Conservation (phyloP, 2,113 vertebrate species). For the Coracopsis vasa region DNA sequence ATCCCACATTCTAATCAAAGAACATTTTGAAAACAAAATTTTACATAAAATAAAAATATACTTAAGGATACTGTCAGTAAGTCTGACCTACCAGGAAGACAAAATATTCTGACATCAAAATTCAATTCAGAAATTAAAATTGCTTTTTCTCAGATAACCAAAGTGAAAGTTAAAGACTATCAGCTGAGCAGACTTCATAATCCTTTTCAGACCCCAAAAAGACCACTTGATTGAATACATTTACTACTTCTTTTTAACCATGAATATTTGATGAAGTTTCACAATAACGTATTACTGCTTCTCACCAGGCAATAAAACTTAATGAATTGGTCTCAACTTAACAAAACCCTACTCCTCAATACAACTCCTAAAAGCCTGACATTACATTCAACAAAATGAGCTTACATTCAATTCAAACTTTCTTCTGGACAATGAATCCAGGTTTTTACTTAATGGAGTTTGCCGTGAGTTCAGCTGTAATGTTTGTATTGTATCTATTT, state of each 20-base stretch:
- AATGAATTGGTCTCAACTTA: conserved; percentile 99
- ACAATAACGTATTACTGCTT: conserved; percentile 98
- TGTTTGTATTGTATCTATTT: conserved; percentile 99
- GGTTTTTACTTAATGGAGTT: conserved; percentile 98
- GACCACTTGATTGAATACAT: conserved; percentile 99
- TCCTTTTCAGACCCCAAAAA: conserved; percentile 82
- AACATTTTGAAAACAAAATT: background rate
- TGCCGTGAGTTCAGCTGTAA: conserved; percentile 97
- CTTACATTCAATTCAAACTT: conserved; percentile 94
- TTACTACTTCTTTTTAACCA: conserved; percentile 99
- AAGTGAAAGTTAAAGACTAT: conserved; percentile 89
- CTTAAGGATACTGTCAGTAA: background rate
- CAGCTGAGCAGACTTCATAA: conserved; percentile 92
- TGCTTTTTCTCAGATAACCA: conserved; percentile 72
- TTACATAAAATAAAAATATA: background rate
- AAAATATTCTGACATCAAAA: conserved; percentile 66
- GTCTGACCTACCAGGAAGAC: background rate
- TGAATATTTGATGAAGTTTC: conserved; percentile 99
- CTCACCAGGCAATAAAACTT: conserved; percentile 99
- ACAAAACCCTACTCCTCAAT: conserved; percentile 94
- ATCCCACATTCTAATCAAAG: background rate
- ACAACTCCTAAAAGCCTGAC: conserved; percentile 96
- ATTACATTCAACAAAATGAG: conserved; percentile 99
- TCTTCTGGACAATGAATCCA: conserved; percentile 86
- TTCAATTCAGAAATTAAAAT: conserved; percentile 72